Evolutionary conservation across 2,113 vertebrate species (phyloP), one percentile per base, ranked within the genome.

Genomic region (Propithecus coquereli): DNA sequence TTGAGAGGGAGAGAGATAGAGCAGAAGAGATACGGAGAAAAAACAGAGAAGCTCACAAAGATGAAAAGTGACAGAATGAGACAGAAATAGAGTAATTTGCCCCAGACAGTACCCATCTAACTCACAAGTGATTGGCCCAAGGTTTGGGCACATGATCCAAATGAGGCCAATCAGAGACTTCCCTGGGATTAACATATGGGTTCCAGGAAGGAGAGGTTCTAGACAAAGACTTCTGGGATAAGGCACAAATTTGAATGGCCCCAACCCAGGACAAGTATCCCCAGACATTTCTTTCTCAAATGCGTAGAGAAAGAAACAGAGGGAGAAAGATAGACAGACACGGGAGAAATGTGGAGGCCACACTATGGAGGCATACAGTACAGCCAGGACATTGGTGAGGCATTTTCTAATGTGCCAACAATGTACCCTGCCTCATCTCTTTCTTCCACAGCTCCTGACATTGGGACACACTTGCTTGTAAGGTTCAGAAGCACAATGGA

Each of bases 291-390:
- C 30, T 74, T 91, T 59, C 14, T 32, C 13, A 45, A 63, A 54
- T 12, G 63, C 16, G 54, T 23, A 17, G 34, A 20, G 57, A 63
- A 65, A 37, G 52, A n/a, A 81, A n/a, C 17, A n/a, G 27, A 77
- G 11, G 12, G 2, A 82, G 23, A 70, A 37, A 50, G 20, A 43
- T 1, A 52, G 22, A 65, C 63, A 23, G 27, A 30, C 8, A 45
- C 0, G 2, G 6, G 37, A 6, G 30, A 76, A 25, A 61, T 3
- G 1, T 5, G 63, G 40, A 50, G 2, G 22, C 22, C n/a, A 25
- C 45, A 11, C 3, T 5, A 23, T 4, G 3, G 66, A 37, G 66
- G 50, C 5, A 32, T 18, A 66, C 27, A 45, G 61, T 6, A 45
- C 45, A 73, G 70, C 25, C 23, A 18, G 65, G 66, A 30, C 12